Conservation (phyloP, 2,113 vertebrate species). For the Atrichornis clamosus region DNA sequence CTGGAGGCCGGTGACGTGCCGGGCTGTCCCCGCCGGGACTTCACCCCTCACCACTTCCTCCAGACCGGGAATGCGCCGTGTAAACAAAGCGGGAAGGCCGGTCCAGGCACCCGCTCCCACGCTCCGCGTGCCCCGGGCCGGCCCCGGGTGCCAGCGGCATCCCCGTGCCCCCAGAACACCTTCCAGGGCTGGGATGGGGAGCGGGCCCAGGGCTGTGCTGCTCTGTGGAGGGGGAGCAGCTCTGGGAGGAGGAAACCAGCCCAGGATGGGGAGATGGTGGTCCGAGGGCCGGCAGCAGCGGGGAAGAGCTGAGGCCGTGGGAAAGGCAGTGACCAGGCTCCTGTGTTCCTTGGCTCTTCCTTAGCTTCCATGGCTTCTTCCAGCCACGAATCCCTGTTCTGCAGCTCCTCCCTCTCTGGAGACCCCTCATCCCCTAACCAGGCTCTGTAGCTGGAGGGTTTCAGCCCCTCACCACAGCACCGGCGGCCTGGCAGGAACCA, state of each 20-base stretch:
- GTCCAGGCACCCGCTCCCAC: conserved; percentile 61
- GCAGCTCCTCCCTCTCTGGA: no score
- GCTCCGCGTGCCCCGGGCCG: not conserved
- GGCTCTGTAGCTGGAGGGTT: not conserved
- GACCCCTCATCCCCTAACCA: not conserved
- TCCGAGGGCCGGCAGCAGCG: fast-evolving
- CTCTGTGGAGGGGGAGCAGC: fast-evolving
- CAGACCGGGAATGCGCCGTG: conserved; percentile 51
- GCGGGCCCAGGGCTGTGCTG: not conserved
- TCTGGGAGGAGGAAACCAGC: not conserved
- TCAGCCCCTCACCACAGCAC: not conserved
- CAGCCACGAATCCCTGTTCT: not conserved
- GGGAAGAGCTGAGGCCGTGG: not conserved
- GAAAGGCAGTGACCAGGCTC: not conserved
- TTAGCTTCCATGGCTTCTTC: not conserved
- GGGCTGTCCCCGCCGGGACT: conserved; percentile 33
- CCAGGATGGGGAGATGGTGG: not conserved
- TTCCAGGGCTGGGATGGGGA: not conserved
- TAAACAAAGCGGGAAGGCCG: conserved; percentile 48
- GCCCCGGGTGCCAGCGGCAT: fast-evolving
- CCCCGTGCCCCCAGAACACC: not conserved
- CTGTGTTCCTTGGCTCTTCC: not conserved
- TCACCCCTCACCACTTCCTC: conserved; percentile 58
- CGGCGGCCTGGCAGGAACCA: fast-evolving
- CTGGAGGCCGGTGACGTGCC: conserved; percentile 10